Evolutionary conservation across 2,888 invertebrate species (phyloP).

Genomic region (Dolomedes plantarius): DNA sequence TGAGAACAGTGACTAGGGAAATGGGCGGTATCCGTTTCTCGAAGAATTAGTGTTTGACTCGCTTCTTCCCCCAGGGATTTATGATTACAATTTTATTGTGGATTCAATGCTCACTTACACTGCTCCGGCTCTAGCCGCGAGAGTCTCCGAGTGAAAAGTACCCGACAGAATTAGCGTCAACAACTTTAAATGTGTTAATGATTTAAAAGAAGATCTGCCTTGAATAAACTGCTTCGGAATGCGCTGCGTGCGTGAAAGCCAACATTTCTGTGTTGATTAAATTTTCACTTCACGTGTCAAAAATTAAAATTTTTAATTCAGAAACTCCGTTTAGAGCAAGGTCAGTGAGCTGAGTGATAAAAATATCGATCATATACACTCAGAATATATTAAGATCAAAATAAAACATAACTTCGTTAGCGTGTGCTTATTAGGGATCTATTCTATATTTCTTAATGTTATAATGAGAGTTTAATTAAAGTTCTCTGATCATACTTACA

Average conservation of each 20-base stretch:
- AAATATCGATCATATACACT: background rate
- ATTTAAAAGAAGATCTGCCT: slow-evolving; percentile 22
- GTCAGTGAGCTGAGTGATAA: background rate
- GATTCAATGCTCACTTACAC: background rate
- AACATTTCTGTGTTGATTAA: background rate
- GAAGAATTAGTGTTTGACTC: background rate
- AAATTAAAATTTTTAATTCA: background rate
- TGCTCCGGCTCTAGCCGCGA: slow-evolving; percentile 4
- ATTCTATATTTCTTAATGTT: no score
- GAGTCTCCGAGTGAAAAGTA: background rate
- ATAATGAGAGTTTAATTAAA: no score
- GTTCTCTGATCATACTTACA: no score
- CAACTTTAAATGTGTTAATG: slow-evolving; percentile 48
- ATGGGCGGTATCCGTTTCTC: background rate
- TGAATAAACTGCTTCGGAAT: background rate
- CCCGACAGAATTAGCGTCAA: slow-evolving; percentile 25
- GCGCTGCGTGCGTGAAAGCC: background rate
- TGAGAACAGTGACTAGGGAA: background rate
- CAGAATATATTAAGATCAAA: no score
- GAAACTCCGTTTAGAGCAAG: background rate
- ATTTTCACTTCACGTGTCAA: slow-evolving; percentile 11
- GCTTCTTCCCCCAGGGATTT: slow-evolving; percentile 4
- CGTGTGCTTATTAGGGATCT: no score
- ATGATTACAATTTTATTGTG: slow-evolving; percentile 22
- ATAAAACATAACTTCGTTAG: no score